phyloP scores from a whole-genome alignment of 1,140 invertebrate species.

The Scaptomyza graminum region DNA sequence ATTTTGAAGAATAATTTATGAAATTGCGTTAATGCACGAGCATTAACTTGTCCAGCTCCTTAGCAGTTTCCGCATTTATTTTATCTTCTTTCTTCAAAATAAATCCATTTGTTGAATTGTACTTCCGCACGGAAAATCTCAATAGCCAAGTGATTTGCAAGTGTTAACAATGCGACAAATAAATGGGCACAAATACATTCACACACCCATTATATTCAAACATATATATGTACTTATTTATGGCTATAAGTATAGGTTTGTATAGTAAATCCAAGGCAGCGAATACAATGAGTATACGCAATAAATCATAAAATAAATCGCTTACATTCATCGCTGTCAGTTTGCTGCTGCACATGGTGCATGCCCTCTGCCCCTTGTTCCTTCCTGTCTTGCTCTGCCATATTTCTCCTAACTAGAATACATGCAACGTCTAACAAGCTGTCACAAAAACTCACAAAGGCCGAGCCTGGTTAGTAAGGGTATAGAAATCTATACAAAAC shows the following conservation, averaged over 20 bases:
- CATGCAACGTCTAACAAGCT: slow-evolving; percentile 76
- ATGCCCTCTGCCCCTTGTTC: slow-evolving; percentile 26
- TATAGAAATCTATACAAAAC: slow-evolving; percentile 74
- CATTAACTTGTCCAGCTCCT: neutral
- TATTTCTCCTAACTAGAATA: slow-evolving; percentile 37
- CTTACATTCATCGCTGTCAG: slow-evolving; percentile 80
- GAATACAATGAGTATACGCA: slow-evolving; percentile 75
- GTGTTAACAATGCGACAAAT: slow-evolving; percentile 66
- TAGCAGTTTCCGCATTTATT: neutral
- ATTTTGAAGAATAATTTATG: no score
- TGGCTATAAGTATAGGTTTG: slow-evolving; percentile 11
- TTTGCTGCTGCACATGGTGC: slow-evolving; percentile 64
- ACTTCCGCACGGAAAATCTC: slow-evolving; percentile 35
- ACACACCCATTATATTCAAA: neutral
- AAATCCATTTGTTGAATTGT: slow-evolving; percentile 23
- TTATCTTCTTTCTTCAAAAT: slow-evolving; percentile 6
- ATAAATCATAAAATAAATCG: slow-evolving; percentile 82
- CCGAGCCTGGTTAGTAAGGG: slow-evolving; percentile 27
- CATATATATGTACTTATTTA: neutral
- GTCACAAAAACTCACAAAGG: slow-evolving; percentile 68
- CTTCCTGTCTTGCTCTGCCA: slow-evolving; percentile 12
- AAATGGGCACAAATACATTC: slow-evolving; percentile 21
- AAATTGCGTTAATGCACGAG: neutral
- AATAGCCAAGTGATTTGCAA: slow-evolving; percentile 57
- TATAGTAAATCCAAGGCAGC: slow-evolving; percentile 52